Percentiles rank a stretch among this genome's conserved stretches.
These are phyloP conservation scores for Hirudinaria manillensis DNA, from an alignment of 2,888 invertebrate species.

Conservation along the genomic window DNA sequence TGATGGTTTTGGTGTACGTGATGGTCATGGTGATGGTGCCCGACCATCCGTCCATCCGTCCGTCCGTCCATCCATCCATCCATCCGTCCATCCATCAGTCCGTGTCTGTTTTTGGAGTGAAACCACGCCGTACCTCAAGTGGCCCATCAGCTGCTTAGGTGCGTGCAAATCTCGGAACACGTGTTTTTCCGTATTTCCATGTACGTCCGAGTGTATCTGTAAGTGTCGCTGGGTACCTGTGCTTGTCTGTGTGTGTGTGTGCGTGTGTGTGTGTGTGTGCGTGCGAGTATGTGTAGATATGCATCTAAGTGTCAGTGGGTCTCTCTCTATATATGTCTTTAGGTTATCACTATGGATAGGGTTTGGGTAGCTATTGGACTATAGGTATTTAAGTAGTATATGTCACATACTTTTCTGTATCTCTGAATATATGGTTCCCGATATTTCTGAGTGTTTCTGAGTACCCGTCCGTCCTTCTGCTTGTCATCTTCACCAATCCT, in stretches of 20 bases:
- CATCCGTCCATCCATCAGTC: no score
- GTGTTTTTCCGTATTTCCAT: not conserved
- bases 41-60: no score
- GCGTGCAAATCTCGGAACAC: no score
- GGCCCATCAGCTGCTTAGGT: no score
- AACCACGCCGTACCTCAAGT: no score
- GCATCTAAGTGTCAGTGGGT: not conserved
- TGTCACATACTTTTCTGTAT: no score
- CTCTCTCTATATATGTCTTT: not conserved
- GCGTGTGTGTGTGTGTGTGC: not conserved
- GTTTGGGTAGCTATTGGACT: no score
- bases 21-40: not conserved
- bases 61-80: no score
- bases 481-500: not conserved
- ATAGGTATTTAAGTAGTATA: no score
- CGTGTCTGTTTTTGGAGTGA: no score
- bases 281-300: not conserved
- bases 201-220: slow-evolving; percentile 14
- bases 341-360: no score
- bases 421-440: no score
- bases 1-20: slow-evolving; percentile 18
- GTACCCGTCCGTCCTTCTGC: not conserved
- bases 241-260: not conserved
- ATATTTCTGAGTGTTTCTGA: not conserved
- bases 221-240: not conserved